phyloP scores from a whole-genome alignment of 2,113 vertebrate genomes.

The Spea multiplicata region DNA sequence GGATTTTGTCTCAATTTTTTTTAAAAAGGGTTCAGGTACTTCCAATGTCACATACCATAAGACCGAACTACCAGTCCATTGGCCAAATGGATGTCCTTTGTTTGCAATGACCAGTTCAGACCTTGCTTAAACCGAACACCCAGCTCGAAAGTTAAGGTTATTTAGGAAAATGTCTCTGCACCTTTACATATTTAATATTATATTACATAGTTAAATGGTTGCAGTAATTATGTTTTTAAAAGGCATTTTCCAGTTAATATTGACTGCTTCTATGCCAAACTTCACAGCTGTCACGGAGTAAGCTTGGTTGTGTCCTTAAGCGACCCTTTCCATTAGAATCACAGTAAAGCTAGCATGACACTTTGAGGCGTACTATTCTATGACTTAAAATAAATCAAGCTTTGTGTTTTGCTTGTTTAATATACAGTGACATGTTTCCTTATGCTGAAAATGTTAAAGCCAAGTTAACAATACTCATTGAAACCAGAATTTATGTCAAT shows the following conservation, averaged over 20 bases:
- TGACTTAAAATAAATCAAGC: conserved; percentile 1
- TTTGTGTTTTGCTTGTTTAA: not conserved
- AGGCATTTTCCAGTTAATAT: not conserved
- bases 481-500: not conserved
- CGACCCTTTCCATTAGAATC: not conserved
- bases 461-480: not conserved
- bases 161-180: too few relatives aligned
- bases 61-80: too few relatives aligned
- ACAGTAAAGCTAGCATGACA: not conserved
- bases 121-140: too few relatives aligned
- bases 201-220: too few relatives aligned
- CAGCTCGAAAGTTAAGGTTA: too few relatives aligned
- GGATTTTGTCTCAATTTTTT: too few relatives aligned
- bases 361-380: not conserved
- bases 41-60: too few relatives aligned
- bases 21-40: too few relatives aligned
- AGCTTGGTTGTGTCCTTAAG: conserved; percentile 1
- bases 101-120: too few relatives aligned
- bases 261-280: not conserved
- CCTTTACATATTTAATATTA: too few relatives aligned
- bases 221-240: too few relatives aligned
- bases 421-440: not conserved
- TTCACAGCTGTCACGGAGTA: not conserved
- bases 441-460: not conserved
- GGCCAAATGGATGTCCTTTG: too few relatives aligned